Base-by-base conservation (phyloP, 2,888 invertebrate species). In the Junonia oenone region DNA sequence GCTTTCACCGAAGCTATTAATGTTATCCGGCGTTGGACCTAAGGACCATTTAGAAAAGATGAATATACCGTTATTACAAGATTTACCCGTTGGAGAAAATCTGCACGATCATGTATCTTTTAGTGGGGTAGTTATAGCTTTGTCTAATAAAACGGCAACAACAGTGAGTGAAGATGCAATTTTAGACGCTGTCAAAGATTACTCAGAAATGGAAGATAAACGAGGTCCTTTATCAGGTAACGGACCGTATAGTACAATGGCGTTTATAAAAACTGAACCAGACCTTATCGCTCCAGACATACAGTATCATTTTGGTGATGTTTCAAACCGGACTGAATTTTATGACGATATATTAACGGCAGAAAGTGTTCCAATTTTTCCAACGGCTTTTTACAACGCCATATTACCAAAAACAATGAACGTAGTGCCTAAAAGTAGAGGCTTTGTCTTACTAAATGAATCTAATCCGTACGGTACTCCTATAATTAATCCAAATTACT, bases 391-490 rank as follows among this genome's bases (percentile, higher is more conserved):
- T 68, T 94, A 94, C 68, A 84, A 92, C 59, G 91, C 91, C 0
- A 73, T 94, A 2, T 78, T 90, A 56, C 78, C 92, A 0, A 83
- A 92, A 53, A 90, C 93, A 0, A 91, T 92, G 68, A 79, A 93
- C 17, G 66, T 94, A 40, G 80, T 84, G 5, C 94, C 94, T 0
- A 85, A 86, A 63, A 94, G 94, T 63, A 83, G 92, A 65, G 94
- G 94, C 0, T 79, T 81, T 13, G 59, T 94, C 0, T 68, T 79
- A 27, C 75, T 97, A 0, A 93, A 93, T 66, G 78, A 88, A 0
- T 90, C 91, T 0, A 91, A 97, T 79, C 95, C 95, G 0, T 87
- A 91, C 67, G 94, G 94, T 0, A 83, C 91, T 37, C 96, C 96
- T 0, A 69, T 93, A 26, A 91, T 48, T n/a, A n/a, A n/a, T n/a